Evolutionary conservation across 2,113 vertebrate genomes (phyloP), one percentile per base, ranked within the genome.

Genomic region (Scatophagus argus): DNA sequence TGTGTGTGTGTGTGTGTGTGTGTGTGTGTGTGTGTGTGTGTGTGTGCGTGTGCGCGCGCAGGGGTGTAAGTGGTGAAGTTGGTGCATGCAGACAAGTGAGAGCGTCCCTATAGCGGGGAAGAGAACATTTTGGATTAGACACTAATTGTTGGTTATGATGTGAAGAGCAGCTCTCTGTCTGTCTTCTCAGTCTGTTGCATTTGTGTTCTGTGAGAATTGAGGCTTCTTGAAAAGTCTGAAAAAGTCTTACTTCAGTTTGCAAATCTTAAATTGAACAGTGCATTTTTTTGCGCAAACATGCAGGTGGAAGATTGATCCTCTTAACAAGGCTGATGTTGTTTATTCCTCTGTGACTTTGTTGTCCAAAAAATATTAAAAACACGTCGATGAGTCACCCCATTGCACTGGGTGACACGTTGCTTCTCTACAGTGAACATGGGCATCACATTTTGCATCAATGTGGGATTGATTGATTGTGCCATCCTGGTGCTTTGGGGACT

Each of bases 1-100:
- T 27, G 60, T 21, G 46, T 36, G 74, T 44, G 73, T 27, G 66
- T 23, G 43, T 25, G 38, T 64, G 55, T 25, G 17, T 73, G 58
- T 46, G 59, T 38, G 41, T 43, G 36, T 55, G 58, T 76, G 49
- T 25, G 49, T 51, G 13, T 16, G 27, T 29, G 14, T 10, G 44
- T 23, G 39, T 17, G 64, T 17, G 36, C 29, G 17, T 17, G 70
- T 56, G 11, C 32, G 46, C n/a, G n/a, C n/a, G n/a, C n/a, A n/a
- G n/a, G n/a, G n/a, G n/a, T n/a, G n/a, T n/a, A n/a, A n/a, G n/a
- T n/a, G n/a, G n/a, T n/a, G n/a, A n/a, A n/a, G n/a, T n/a, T n/a
- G n/a, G 52, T 36, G n/a, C 9, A 49, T 25, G 14, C 39, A 72
- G 52, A 29, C 10, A 31, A 29, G 58, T 63, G 43, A 29, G 44